These are phyloP conservation scores for Florisuga fusca DNA, from an alignment of 2,797 vertebrate species.

Conservation along the genomic window DNA sequence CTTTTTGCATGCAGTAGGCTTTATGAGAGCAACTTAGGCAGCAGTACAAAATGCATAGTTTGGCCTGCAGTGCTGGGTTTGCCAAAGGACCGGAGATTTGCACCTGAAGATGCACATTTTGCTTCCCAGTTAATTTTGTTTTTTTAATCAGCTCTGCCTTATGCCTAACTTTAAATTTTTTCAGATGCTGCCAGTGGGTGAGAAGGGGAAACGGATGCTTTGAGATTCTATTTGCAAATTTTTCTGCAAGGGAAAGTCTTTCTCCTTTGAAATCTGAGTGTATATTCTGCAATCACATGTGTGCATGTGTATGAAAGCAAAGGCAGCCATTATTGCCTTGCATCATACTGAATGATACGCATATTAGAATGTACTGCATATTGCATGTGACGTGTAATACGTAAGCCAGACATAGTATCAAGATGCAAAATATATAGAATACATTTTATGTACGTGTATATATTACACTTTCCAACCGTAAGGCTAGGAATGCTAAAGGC, in stretches of 20 bases:
- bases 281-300: background rate
- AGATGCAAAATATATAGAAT: background rate
- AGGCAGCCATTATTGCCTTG: slow-evolving; percentile 15
- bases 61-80: background rate
- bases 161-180: background rate
- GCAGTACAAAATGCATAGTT: background rate
- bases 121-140: background rate
- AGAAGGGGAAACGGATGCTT: slow-evolving; percentile 11
- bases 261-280: background rate
- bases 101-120: background rate
- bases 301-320: slow-evolving; percentile 19
- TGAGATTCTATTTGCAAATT: background rate
- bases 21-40: background rate
- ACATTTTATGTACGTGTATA: background rate
- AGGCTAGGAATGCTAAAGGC: background rate
- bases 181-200: background rate
- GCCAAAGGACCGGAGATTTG: background rate
- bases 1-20: background rate
- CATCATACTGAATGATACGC: background rate
- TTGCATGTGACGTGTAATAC: slow-evolving; percentile 39
- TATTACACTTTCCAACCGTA: background rate
- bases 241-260: background rate
- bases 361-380: slow-evolving; percentile 26
- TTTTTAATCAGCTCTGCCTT: background rate
- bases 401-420: background rate